phyloP scores from a whole-genome alignment of 2,113 vertebrate species.

The Rhagologus leucostigma region DNA sequence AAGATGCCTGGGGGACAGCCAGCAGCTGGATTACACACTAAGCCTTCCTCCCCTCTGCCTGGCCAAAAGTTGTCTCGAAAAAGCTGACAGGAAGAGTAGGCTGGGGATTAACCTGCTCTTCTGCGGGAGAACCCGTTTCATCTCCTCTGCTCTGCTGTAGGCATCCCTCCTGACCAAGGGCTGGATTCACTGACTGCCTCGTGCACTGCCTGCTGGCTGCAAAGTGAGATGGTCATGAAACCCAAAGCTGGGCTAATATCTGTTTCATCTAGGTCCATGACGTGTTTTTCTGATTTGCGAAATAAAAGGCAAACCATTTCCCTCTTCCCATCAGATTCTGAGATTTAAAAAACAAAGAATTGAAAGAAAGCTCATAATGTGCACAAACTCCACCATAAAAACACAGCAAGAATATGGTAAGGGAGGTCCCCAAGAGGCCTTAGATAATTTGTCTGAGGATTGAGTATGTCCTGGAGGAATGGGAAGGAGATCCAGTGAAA shows the following conservation, averaged over 20 bases:
- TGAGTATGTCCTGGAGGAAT: background rate
- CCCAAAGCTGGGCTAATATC: background rate
- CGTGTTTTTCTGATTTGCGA: rapidly evolving
- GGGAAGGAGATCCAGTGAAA: background rate
- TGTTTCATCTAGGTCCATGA: background rate
- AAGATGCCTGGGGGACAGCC: background rate
- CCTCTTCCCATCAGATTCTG: background rate
- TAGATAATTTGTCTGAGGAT: background rate
- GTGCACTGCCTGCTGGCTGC: background rate
- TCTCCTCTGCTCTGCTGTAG: background rate
- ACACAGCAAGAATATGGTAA: background rate
- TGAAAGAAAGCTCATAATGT: background rate
- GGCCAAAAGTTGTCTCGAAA: background rate
- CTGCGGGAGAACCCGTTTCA: background rate
- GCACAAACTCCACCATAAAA: background rate
- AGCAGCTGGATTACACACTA: background rate
- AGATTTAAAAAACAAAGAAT: background rate
- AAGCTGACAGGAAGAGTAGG: background rate
- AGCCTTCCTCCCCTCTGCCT: background rate
- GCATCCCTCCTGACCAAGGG: background rate
- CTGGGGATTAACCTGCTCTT: background rate
- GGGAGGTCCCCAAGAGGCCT: background rate
- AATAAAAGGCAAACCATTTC: background rate
- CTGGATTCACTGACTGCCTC: background rate
- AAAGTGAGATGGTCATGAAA: background rate